Percentiles rank a stretch among this genome's conserved stretches.
Conservation (phyloP, 2,888 invertebrate genomes). For the Apotomis turbidana region DNA sequence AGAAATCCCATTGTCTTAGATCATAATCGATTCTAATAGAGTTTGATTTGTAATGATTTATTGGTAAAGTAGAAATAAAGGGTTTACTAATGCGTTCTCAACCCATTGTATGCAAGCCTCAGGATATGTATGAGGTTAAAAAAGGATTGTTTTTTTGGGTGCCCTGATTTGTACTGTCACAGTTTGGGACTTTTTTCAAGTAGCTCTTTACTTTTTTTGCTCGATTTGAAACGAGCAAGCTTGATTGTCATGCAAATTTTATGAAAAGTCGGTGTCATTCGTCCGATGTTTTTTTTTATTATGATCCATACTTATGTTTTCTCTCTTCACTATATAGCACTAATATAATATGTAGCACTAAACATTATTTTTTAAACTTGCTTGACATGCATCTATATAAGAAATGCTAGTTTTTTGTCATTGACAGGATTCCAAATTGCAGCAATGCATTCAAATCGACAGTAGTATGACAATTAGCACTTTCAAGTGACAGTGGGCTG, state of each 20-base stretch:
- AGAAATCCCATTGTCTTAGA: not conserved
- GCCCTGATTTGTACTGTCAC: constrained; percentile 53
- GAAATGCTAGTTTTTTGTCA: not conserved
- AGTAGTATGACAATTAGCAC: constrained; percentile 6
- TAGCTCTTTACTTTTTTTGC: constrained; percentile 44
- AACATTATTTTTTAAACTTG: not conserved
- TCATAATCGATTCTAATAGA: constrained; percentile 25
- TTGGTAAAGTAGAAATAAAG: constrained; percentile 31
- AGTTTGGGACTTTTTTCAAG: constrained; percentile 49
- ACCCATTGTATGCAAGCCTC: constrained; percentile 62
- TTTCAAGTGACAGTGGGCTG: constrained; percentile 18
- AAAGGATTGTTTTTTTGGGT: constrained; percentile 49
- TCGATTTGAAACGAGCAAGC: constrained; percentile 10
- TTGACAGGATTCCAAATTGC: not conserved
- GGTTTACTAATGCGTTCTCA: constrained; percentile 52
- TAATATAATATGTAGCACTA: too few relatives aligned
- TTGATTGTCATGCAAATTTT: constrained; percentile 35
- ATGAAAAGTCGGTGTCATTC: constrained; percentile 25
- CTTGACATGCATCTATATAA: not conserved
- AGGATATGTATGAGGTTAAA: constrained; percentile 48
- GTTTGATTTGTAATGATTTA: constrained; percentile 42
- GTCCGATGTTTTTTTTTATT: constrained; percentile 9
- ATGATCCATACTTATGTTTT: not conserved
- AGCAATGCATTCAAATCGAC: constrained; percentile 3
- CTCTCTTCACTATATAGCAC: not conserved